Base-by-base conservation (phyloP, 2,888 invertebrate genomes). In the Helobdella robusta region DNA sequence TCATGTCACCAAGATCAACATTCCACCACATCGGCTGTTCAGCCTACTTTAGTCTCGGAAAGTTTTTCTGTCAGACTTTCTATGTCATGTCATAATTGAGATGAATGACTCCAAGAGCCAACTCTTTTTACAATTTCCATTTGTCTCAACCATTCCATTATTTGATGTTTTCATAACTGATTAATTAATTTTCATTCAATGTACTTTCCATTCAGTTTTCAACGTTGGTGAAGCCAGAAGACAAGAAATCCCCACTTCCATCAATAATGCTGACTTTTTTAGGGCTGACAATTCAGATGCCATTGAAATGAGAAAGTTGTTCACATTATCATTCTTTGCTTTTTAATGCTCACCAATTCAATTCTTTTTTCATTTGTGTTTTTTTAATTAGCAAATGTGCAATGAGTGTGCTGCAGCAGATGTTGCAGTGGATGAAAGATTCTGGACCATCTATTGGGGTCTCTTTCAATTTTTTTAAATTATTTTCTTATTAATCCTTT, bases 141-240 rank as follows among this genome's bases (percentile, higher is more conserved):
- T 52, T n/a, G 6, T 52, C 52, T n/a, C 11, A 8, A n/a, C 52
- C 52, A 15, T 8, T 11, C 23, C 20, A n/a, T 40, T 40, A 15
- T n/a, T 40, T 40, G 11, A 40, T 40, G 11, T 15, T n/a, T 40
- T n/a, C n/a, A n/a, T n/a, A n/a, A n/a, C n/a, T n/a, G n/a, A n/a
- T n/a, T n/a, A n/a, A n/a, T n/a, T n/a, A n/a, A n/a, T n/a, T n/a
- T n/a, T n/a, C n/a, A n/a, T n/a, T n/a, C 44, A 40, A n/a, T 50
- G 23, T 11, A 20, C 50, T 11, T 20, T 50, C 6, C 50, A 6
- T 6, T 4, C 82, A 88, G 98, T 95, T 61, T 98, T 98, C 83
- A 98, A 98, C 82, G 85, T 98, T 73, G 98, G 98, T 28, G 97
- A 98, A 81, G 98, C 98, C 82, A 84, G 98, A 68, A 85, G 98